These are phyloP conservation scores for Orchesella cincta DNA, from an alignment of 1,140 invertebrate species.

Conservation along the genomic window DNA sequence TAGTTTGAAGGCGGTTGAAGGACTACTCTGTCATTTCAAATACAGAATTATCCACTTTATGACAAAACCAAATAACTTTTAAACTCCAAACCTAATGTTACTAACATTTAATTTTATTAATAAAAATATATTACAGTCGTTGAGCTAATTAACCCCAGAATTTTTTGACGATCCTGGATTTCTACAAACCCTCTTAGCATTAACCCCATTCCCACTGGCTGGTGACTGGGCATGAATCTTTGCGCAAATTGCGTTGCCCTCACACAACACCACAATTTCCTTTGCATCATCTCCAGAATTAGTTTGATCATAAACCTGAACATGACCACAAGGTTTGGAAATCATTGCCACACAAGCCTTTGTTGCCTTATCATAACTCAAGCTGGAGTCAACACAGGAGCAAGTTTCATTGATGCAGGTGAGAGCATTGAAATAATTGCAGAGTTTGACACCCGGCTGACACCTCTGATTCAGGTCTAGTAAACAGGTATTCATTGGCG, in stretches of 20 bases:
- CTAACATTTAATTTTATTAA: too few relatives aligned
- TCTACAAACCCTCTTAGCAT: background rate
- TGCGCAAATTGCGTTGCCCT: constrained; percentile 28
- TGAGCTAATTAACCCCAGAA: background rate
- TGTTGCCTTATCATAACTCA: constrained; percentile 32
- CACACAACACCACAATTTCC: constrained; percentile 33
- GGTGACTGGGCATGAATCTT: constrained; percentile 6
- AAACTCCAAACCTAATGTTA: too few relatives aligned
- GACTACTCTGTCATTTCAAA: too few relatives aligned
- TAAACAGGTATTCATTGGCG: constrained; percentile 27
- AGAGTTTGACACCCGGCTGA: background rate
- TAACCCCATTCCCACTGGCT: background rate
- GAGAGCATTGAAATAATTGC: constrained; percentile 35
- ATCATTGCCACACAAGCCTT: constrained; percentile 36
- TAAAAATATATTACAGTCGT: too few relatives aligned
- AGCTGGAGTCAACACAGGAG: constrained; percentile 31
- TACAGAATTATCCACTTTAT: too few relatives aligned
- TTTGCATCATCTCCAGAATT: background rate
- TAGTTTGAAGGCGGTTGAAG: too few relatives aligned
- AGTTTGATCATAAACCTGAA: constrained; percentile 18
- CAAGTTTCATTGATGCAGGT: constrained; percentile 38
- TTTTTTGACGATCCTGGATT: too few relatives aligned
- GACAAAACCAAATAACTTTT: too few relatives aligned
- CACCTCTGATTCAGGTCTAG: constrained; percentile 38
- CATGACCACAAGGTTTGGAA: constrained; percentile 31